Percentiles rank a stretch among this genome's conserved stretches.
These are phyloP conservation scores for Epizoanthus illoricatus DNA, from an alignment of 92 coral and sea anemone species.

Conservation along the genomic window DNA sequence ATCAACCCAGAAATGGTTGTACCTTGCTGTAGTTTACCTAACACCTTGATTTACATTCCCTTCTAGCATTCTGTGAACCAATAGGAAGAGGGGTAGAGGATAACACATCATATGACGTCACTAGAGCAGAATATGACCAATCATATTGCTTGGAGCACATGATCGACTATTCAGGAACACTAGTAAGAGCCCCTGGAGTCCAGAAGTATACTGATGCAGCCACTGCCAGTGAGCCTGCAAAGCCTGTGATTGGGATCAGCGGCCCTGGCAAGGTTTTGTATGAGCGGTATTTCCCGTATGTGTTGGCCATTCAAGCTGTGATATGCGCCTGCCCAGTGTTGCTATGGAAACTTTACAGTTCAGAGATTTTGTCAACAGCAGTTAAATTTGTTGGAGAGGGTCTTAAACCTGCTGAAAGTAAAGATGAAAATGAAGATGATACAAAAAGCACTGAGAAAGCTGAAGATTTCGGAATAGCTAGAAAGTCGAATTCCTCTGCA, in stretches of 20 bases:
- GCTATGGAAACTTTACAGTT: conserved; percentile 63
- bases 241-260: conserved; percentile 58
- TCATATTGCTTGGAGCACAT: conserved; percentile 76
- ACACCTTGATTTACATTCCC: background rate
- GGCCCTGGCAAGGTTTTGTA: conserved; percentile 61
- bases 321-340: conserved; percentile 59
- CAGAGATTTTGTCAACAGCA: conserved; percentile 56
- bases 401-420: conserved; percentile 31
- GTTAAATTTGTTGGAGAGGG: conserved; percentile 55
- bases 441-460: background rate
- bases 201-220: background rate
- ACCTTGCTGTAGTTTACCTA: background rate
- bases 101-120: conserved; percentile 67
- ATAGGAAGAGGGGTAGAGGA: conserved; percentile 70
- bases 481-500: conserved; percentile 14
- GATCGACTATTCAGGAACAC: conserved; percentile 62
- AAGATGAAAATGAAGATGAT: background rate
- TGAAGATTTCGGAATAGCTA: conserved; percentile 22
- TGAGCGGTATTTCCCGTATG: conserved; percentile 69
- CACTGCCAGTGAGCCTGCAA: conserved; percentile 28
- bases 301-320: conserved; percentile 66
- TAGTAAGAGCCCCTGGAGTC: conserved; percentile 52
- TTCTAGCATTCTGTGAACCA: conserved; percentile 69
- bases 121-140: conserved; percentile 74
- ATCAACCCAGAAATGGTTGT: background rate